These are phyloP conservation scores for Tyria jacobaeae DNA, from an alignment of 2,888 invertebrate species.

Conservation along the genomic window DNA sequence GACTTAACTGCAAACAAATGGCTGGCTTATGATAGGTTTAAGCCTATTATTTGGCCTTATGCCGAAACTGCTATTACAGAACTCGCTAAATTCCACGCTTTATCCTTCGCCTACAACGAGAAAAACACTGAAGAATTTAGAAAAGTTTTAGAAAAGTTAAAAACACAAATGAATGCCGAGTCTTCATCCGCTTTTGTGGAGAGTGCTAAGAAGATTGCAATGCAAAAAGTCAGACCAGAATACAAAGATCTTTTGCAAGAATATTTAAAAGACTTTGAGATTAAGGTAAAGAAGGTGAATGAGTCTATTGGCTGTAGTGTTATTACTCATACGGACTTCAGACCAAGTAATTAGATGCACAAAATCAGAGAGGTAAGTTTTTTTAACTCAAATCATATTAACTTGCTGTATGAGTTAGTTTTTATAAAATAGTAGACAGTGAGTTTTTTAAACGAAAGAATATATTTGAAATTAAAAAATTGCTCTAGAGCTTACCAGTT, in stretches of 20 bases:
- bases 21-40: conserved; percentile 50
- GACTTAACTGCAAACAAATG: conserved; percentile 53
- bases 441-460: no score
- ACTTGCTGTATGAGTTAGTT: background rate
- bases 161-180: conserved; percentile 14
- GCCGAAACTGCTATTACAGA: conserved; percentile 51
- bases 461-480: no score
- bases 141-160: conserved; percentile 21
- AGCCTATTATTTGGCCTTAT: conserved; percentile 51
- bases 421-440: no score
- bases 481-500: no score
- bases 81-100: conserved; percentile 64
- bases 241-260: background rate
- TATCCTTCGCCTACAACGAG: conserved; percentile 58
- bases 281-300: background rate
- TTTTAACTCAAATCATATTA: no score
- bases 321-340: conserved; percentile 49
- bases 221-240: background rate
- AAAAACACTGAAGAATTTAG: conserved; percentile 53
- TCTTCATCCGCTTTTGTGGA: background rate
- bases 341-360: conserved; percentile 54
- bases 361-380: conserved; percentile 37
- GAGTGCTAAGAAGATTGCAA: background rate
- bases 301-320: conserved; percentile 25
- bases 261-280: conserved; percentile 7